Conservation (phyloP, 2,888 invertebrate genomes). For the Creontiades dilutus region DNA sequence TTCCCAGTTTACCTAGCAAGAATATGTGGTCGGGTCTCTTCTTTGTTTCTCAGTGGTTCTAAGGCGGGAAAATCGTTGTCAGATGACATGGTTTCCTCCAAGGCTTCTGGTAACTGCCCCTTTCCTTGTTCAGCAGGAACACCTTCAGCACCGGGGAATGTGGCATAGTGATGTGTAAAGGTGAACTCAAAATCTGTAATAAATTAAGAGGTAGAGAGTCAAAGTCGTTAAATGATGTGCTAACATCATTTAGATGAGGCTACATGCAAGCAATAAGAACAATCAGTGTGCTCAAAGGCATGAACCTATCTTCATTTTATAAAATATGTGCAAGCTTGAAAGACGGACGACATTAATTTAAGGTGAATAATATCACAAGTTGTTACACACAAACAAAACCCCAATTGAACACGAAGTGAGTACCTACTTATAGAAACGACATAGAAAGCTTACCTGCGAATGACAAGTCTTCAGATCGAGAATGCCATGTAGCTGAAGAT, state of each 20-base stretch:
- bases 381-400: too few species aligned
- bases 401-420: too few species aligned
- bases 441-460: conserved; percentile 79
- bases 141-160: conserved; percentile 75
- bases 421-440: too few species aligned
- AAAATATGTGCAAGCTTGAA: too few species aligned
- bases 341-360: too few species aligned
- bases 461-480: conserved; percentile 81
- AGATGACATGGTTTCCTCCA: conserved; percentile 81
- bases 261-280: too few species aligned
- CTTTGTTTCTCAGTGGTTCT: conserved; percentile 79
- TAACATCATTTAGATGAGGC: too few species aligned
- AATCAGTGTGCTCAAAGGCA: too few species aligned
- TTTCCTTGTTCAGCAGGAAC: conserved; percentile 77
- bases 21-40: conserved; percentile 81
- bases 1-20: conserved; percentile 79
- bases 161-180: conserved; percentile 78
- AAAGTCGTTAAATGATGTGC: not conserved
- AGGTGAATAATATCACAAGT: too few species aligned
- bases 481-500: conserved; percentile 80
- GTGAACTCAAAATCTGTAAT: conserved; percentile 78
- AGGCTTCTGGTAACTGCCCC: conserved; percentile 79
- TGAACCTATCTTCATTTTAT: too few species aligned
- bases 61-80: conserved; percentile 83
- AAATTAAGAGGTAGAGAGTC: not conserved